phyloP scores from a whole-genome alignment of 2,888 invertebrate species.

The Amphiduros pacificus region DNA sequence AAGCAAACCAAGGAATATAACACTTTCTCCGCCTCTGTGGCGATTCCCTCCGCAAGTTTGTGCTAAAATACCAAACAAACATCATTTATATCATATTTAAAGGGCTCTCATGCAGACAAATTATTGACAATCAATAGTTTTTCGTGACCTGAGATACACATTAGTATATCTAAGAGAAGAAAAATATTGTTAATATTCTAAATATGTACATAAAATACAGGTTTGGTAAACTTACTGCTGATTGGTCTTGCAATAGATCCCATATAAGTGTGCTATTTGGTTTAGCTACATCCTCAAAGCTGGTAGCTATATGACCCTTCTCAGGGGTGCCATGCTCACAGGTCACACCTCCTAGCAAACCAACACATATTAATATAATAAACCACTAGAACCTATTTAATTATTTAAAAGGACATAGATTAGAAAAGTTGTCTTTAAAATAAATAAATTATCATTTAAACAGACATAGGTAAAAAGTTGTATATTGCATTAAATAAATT shows the following conservation, averaged over 20 bases:
- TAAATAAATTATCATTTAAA: no score
- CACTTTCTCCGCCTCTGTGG: constrained; percentile 91
- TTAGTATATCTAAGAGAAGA: no score
- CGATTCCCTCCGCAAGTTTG: constrained; percentile 85
- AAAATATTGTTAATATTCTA: no score
- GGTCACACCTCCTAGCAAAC: constrained; percentile 15
- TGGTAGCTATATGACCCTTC: constrained; percentile 7
- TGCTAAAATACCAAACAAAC: constrained; percentile 63
- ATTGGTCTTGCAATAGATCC: constrained; percentile 84
- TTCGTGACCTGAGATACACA: no score
- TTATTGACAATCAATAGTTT: no score
- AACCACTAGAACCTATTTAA: no score
- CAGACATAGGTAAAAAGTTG: no score
- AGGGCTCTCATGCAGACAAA: neutral
- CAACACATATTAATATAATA: no score
- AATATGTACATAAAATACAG: no score
- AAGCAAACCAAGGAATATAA: constrained; percentile 86
- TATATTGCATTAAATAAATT: no score
- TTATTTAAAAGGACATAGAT: no score
- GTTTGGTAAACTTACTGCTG: constrained; percentile 45
- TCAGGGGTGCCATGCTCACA: constrained; percentile 8
- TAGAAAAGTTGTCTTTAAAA: no score
- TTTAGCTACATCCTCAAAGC: constrained; percentile 71
- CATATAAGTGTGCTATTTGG: constrained; percentile 90
- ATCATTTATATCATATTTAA: neutral